These are phyloP conservation scores for Willisornis vidua DNA, from an alignment of 2,113 vertebrate genomes.

Conservation along the genomic window DNA sequence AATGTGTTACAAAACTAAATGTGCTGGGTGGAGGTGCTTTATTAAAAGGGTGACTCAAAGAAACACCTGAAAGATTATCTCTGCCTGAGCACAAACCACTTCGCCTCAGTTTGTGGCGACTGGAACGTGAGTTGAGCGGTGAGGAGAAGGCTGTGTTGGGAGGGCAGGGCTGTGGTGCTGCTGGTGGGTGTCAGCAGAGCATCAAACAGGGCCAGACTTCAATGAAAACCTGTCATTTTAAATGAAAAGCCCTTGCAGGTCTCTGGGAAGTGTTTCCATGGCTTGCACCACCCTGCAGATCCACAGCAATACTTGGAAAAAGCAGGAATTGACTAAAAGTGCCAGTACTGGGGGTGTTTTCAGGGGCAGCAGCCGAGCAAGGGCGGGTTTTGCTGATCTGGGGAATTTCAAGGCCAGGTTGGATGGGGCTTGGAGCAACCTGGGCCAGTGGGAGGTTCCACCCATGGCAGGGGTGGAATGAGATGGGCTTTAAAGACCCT, in stretches of 20 bases:
- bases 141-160: neutral
- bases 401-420: neutral
- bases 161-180: neutral
- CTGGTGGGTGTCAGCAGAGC: accelerated
- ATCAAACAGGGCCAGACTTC: accelerated
- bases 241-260: accelerated
- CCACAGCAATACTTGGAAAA: accelerated
- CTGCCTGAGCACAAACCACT: neutral
- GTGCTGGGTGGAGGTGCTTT: neutral
- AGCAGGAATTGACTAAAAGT: accelerated
- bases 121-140: neutral
- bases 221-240: accelerated
- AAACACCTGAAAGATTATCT: neutral
- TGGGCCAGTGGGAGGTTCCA: neutral
- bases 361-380: neutral
- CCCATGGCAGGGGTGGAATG: too few relatives aligned
- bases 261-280: accelerated
- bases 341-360: accelerated
- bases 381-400: neutral
- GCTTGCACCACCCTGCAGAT: accelerated
- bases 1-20: neutral
- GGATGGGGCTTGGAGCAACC: neutral
- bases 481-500: neutral
- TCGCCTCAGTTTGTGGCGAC: neutral
- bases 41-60: neutral